Percentiles rank a stretch among this genome's conserved stretches.
Evolutionary conservation across 2,113 vertebrate genomes (phyloP).

Genomic region (Eretmodus cyanostictus): DNA sequence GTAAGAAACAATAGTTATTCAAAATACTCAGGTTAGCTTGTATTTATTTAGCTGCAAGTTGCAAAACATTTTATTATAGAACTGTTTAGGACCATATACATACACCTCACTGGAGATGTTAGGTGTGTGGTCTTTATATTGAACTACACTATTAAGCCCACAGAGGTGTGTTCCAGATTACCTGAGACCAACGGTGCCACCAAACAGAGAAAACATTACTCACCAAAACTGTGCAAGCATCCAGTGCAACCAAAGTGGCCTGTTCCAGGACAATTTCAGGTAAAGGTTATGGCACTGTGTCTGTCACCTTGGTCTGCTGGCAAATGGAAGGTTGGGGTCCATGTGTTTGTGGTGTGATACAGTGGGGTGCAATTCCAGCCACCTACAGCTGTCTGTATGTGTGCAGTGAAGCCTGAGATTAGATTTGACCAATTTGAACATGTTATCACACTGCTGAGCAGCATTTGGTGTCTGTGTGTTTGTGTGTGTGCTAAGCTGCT

Average conservation of each 20-base stretch:
- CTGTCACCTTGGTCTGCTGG: neutral
- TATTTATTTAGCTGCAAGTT: neutral
- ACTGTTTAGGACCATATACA: neutral
- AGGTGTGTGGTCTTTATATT: neutral
- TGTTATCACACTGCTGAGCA: neutral
- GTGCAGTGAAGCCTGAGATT: conserved; percentile 22
- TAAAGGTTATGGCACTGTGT: neutral
- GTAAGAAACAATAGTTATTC: neutral
- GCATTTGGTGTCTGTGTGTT: neutral
- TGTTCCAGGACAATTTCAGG: neutral
- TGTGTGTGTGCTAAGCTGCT: neutral
- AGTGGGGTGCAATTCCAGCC: neutral
- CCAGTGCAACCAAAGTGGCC: neutral
- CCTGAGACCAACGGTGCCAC: neutral
- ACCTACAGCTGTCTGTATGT: conserved; percentile 14
- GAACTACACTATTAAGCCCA: neutral
- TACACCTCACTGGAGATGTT: neutral
- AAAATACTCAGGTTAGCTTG: neutral
- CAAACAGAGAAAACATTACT: neutral
- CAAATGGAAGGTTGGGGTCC: neutral
- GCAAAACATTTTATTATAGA: neutral
- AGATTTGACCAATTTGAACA: conserved; percentile 29
- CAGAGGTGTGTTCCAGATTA: neutral
- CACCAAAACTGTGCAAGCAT: neutral
- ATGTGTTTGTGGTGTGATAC: neutral